Percentiles rank a stretch among this genome's conserved stretches.
These are phyloP conservation scores for Gastrophysa polygoni DNA, from an alignment of 2,888 invertebrate genomes.

Conservation along the genomic window DNA sequence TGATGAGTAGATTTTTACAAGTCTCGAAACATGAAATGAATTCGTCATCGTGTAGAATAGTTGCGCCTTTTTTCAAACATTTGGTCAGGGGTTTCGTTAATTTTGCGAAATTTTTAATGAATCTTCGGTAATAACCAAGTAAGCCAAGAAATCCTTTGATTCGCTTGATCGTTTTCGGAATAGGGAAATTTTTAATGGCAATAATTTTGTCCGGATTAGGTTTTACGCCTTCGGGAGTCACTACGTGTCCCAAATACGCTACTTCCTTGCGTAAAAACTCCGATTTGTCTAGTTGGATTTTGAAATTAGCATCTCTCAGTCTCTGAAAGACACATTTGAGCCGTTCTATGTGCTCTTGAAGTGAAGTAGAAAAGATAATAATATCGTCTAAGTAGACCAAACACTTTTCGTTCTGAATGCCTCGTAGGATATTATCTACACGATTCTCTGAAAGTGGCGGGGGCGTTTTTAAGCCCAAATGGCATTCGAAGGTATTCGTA, in stretches of 20 bases:
- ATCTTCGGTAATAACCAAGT: slow-evolving; percentile 35
- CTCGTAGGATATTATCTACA: slow-evolving; percentile 28
- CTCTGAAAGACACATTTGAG: slow-evolving; percentile 16
- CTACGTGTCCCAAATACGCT: slow-evolving; percentile 22
- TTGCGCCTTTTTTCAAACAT: slow-evolving; percentile 22
- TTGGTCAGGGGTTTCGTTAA: slow-evolving; percentile 26
- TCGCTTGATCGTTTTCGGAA: slow-evolving; percentile 36
- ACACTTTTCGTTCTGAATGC: slow-evolving; percentile 24
- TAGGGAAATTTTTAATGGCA: slow-evolving; percentile 17
- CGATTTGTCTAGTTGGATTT: slow-evolving; percentile 30
- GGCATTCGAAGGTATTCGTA: slow-evolving; percentile 17
- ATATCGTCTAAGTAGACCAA: slow-evolving; percentile 24
- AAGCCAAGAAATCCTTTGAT: slow-evolving; percentile 41
- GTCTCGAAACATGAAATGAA: slow-evolving; percentile 18
- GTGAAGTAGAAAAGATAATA: slow-evolving; percentile 20
- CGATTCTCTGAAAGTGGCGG: slow-evolving; percentile 25
- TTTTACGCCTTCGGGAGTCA: slow-evolving; percentile 20
- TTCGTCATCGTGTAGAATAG: slow-evolving; percentile 4
- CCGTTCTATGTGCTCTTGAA: slow-evolving; percentile 23
- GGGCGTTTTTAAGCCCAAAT: slow-evolving; percentile 27
- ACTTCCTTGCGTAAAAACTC: slow-evolving; percentile 29
- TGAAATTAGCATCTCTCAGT: slow-evolving; percentile 19
- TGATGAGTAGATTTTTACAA: slow-evolving; percentile 17
- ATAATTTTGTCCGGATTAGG: slow-evolving; percentile 17
- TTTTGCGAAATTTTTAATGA: slow-evolving; percentile 23